Conservation (phyloP, 1,140 invertebrate genomes). For the Musca domestica region DNA sequence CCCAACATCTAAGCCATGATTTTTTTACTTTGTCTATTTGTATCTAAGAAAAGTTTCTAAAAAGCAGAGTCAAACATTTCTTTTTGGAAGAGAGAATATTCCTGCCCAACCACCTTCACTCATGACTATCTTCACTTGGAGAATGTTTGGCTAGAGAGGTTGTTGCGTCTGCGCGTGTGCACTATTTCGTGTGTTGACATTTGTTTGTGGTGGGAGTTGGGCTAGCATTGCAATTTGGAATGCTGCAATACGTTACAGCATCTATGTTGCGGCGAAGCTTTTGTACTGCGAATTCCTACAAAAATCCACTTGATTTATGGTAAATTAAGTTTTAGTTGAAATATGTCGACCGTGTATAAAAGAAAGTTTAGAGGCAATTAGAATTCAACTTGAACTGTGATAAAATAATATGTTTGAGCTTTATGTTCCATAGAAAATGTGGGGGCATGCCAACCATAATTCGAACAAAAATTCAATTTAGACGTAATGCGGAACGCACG, state of each 20-base stretch:
- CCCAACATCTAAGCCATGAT: too few relatives aligned
- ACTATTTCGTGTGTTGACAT: slow-evolving; percentile 23
- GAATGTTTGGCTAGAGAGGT: background rate
- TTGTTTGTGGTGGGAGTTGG: background rate
- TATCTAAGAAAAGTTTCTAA: too few relatives aligned
- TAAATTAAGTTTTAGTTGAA: slow-evolving; percentile 9
- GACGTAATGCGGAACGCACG: slow-evolving; percentile 5
- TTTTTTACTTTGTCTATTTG: too few relatives aligned
- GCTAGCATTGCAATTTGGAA: background rate
- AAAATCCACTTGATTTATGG: slow-evolving; percentile 2
- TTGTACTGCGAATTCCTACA: too few relatives aligned
- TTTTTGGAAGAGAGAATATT: too few relatives aligned
- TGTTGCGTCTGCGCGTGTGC: slow-evolving; percentile 20
- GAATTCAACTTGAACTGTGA: background rate
- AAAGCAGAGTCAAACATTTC: too few relatives aligned
- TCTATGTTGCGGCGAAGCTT: too few relatives aligned
- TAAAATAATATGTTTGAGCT: background rate
- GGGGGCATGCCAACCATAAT: background rate
- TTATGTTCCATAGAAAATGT: background rate
- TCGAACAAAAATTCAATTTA: background rate
- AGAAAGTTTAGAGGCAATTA: slow-evolving; percentile 22
- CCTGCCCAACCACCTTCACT: too few relatives aligned
- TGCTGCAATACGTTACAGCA: background rate
- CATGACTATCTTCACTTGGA: too few relatives aligned
- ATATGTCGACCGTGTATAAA: background rate